Percentiles rank a stretch among this genome's conserved stretches.
These are phyloP conservation scores for Dyspetes luteomarginatus DNA, from an alignment of 2,888 invertebrate genomes.

Conservation along the genomic window DNA sequence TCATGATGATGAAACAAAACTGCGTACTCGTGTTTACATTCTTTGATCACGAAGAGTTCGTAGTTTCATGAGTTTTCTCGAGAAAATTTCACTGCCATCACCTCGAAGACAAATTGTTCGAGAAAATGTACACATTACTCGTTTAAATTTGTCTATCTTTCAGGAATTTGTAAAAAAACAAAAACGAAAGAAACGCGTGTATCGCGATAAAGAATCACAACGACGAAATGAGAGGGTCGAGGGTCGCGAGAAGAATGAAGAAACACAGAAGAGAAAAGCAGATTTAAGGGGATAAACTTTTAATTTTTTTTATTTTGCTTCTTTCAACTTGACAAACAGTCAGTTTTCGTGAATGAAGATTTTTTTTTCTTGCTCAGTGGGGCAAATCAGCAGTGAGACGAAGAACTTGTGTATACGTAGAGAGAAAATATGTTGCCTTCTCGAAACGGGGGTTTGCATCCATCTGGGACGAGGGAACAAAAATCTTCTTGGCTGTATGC, in stretches of 20 bases:
- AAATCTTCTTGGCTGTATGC: slow-evolving; percentile 53
- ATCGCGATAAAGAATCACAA: not conserved
- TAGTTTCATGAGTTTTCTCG: not conserved
- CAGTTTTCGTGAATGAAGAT: not conserved
- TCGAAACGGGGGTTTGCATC: slow-evolving; percentile 65
- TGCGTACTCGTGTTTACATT: slow-evolving; percentile 58
- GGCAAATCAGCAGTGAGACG: slow-evolving; percentile 18
- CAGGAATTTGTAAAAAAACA: not conserved
- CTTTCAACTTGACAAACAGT: not conserved
- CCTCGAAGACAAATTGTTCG: slow-evolving; percentile 30
- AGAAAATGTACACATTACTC: slow-evolving; percentile 24
- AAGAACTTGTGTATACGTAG: slow-evolving; percentile 8
- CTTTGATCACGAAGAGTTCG: not conserved
- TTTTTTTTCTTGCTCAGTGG: not conserved
- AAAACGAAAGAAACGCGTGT: not conserved
- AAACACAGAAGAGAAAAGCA: not conserved
- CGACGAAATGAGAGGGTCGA: not conserved
- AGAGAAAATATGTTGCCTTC: slow-evolving; percentile 45
- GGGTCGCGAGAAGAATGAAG: not conserved
- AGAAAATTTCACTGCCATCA: slow-evolving; percentile 25
- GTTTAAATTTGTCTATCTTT: not conserved
- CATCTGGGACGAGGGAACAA: slow-evolving; percentile 71
- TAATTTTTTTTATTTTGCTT: not conserved
- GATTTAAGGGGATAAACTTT: not conserved
- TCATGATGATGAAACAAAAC: not conserved